Evolutionary conservation across 2,113 vertebrate genomes (phyloP), one percentile per base, ranked within the genome.

Genomic region (Enhydra lutris): DNA sequence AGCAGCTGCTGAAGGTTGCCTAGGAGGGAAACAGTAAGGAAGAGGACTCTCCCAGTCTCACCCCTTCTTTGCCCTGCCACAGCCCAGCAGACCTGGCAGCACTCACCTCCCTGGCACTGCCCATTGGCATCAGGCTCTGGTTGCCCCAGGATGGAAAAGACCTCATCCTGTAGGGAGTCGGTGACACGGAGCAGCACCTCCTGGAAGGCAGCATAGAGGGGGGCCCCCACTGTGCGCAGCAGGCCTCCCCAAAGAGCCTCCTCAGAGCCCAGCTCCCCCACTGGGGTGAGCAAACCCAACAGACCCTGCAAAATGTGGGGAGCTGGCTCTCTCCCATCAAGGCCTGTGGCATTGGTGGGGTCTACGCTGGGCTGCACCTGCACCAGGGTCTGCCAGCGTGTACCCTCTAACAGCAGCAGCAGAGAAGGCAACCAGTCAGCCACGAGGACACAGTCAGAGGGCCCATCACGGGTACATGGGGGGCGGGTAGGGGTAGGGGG

Each of bases 1-100:
- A 99, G 99, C 86, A 99, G 98, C 74, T 99, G 99, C 88, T 99
- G 99, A 88, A 99, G 98, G 97, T 99, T 99, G 94, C 99, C 99
- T 99, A 98, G 98, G 97, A 98, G 78, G 96, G 98, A 98, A 97
- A 98, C 97, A 98, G 98, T 97, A 97, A 98, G 21, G 95, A 98
- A 97, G 97, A 98, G 98, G 98, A 98, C 92, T 78, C 45, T 87
- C 96, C 81, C 91, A 57, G 34, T 50, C 23, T 63, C 29, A 26
- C 6, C 55, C 57, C 78, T 82, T 71, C 90, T 88, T 78, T 55
- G 52, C 82, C 91, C 91, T 36, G 34, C 81, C 57, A 1, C 80
- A 76, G 42, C 81, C 97, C 91, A 80, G n/a, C 13, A 6, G 31
- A 36, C 55, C 67, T 31, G 9, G 47, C n/a, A 39, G 52, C 47